Evolutionary conservation across 2,888 invertebrate genomes (phyloP).

Genomic region (Reticulitermes lucifugus): DNA sequence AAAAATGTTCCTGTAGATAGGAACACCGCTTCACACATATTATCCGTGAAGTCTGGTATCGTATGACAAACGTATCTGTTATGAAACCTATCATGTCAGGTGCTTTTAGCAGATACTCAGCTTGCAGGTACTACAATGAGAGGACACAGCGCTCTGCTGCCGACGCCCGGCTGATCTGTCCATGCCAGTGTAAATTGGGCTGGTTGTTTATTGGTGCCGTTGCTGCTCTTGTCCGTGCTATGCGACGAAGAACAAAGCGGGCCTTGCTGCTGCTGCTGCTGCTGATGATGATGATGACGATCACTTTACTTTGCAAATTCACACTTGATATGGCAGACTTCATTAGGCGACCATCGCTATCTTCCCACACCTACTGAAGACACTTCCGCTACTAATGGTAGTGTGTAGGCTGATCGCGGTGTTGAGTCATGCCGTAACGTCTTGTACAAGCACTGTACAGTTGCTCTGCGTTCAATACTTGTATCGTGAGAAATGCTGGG

Average conservation of each 20-base stretch:
- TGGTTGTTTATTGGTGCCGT: not conserved
- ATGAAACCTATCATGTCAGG: too few species aligned
- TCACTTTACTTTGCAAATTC: slow-evolving; percentile 30
- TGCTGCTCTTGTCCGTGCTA: not conserved
- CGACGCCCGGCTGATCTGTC: too few species aligned
- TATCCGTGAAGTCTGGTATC: too few species aligned
- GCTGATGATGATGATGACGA: not conserved
- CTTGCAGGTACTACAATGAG: too few species aligned
- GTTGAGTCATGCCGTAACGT: not conserved
- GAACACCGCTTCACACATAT: too few species aligned
- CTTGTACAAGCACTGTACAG: slow-evolving; percentile 4
- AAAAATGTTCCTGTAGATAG: too few species aligned
- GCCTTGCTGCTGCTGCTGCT: not conserved
- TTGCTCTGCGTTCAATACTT: not conserved
- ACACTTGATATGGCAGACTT: not conserved
- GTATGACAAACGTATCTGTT: too few species aligned
- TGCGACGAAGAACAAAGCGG: not conserved
- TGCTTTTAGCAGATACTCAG: too few species aligned
- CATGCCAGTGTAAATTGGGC: not conserved
- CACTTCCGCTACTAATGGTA: slow-evolving; percentile 6
- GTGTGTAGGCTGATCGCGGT: not conserved
- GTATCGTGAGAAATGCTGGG: not conserved
- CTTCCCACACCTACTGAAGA: slow-evolving; percentile 33
- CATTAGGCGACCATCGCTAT: not conserved
- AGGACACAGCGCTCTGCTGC: too few species aligned